Evolutionary conservation across 2,113 vertebrate species (phyloP).

Genomic region (Anoura caudifer): DNA sequence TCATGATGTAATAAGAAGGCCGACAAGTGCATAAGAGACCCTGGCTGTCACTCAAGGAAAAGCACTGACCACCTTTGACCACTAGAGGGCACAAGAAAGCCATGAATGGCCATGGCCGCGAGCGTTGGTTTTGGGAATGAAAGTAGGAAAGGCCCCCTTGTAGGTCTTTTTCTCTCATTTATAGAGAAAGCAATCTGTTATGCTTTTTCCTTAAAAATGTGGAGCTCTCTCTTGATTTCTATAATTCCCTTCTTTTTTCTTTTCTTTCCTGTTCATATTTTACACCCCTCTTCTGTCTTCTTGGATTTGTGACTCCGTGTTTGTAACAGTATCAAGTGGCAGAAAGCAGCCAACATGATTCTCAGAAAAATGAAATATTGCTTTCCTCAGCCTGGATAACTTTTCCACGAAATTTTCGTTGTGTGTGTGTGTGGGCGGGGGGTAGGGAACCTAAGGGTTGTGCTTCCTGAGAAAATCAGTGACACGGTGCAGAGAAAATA

Average conservation of each 20-base stretch:
- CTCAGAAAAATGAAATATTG: not conserved
- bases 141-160: not conserved
- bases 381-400: not conserved
- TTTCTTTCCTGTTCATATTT: not conserved
- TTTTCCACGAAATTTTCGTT: constrained; percentile 56
- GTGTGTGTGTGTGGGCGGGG: not conserved
- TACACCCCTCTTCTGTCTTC: not conserved
- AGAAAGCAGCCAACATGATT: not conserved
- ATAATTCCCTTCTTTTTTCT: not conserved
- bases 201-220: not conserved
- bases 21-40: constrained; percentile 70
- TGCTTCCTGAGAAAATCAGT: constrained; percentile 67
- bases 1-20: constrained; percentile 85
- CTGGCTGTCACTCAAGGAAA: constrained; percentile 70
- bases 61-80: constrained; percentile 50
- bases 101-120: constrained; percentile 30
- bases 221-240: not conserved
- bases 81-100: constrained; percentile 80
- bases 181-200: not conserved
- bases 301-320: not conserved
- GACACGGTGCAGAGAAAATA: constrained; percentile 64
- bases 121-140: fast-evolving
- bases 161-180: not conserved
- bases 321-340: not conserved
- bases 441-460: not conserved